Base-by-base conservation (phyloP, 1,140 invertebrate genomes). In the Hydropsyche tenuis region DNA sequence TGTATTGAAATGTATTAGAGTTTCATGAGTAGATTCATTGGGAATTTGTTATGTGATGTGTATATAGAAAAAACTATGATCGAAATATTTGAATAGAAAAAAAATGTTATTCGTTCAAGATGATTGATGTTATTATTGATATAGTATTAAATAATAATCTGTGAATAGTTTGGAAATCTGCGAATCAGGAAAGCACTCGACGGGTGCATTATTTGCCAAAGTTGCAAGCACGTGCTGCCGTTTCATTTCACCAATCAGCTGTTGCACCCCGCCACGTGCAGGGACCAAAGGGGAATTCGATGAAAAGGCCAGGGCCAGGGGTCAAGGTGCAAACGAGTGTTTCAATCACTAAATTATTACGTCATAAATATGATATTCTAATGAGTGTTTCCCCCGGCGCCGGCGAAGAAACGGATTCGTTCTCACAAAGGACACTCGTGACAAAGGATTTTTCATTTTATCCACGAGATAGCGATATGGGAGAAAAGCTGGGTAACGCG, bases 181-280 rank as follows among this genome's bases (percentile, higher is more conserved):
- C 46, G 30, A 12, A 1, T 46, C 5, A n/a, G 11, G 25, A 16
- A 12, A 16, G 43, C 12, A 37, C 45, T 69, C 27, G 43, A 25
- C 27, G 66, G 56, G 66, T 75, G 76, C 73, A 73, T 73, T 77
- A 77, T 77, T 75, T 74, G 65, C 72, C 51, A 43, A 60, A 72
- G 69, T 72, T 74, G 70, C 62, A 73, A 37, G 72, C 73, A 72
- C 73, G 73, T 77, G 76, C 27, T 63, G 60, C 51, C 63, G 69
- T 77, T 77, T 77, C 73, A 77, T 77, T 77, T 75, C 65, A 51
- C 25, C 66, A 77, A 75, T 77, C 76, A 77, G 76, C 72, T 75
- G 76, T 68, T 77, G 60, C 53, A 72, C 18, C 45, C 23, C 56
- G 65, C 64, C 72, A 73, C 72, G 72, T 73, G 72, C 48, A 14